Conservation (phyloP, 2,888 invertebrate species). For the Hypsopygia costalis region DNA sequence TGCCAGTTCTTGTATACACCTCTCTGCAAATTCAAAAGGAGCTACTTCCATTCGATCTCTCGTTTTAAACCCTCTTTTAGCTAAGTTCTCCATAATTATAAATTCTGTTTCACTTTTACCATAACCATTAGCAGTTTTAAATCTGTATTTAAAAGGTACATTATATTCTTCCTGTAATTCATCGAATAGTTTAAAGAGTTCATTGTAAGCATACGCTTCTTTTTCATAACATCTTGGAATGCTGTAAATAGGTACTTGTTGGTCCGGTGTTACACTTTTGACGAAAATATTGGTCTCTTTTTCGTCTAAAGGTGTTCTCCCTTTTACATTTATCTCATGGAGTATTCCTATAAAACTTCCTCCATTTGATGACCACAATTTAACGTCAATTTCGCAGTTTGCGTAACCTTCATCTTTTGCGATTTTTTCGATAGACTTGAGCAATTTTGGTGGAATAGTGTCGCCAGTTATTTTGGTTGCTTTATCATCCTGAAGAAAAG, state of each 20-base stretch:
- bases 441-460: not conserved
- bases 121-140: conserved; percentile 34
- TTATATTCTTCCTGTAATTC: conserved; percentile 36
- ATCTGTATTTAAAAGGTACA: conserved; percentile 36
- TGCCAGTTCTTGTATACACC: conserved; percentile 30
- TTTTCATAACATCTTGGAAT: conserved; percentile 29
- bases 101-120: conserved; percentile 31
- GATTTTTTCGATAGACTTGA: conserved; percentile 3
- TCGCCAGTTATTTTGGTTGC: not conserved
- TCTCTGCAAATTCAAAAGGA: conserved; percentile 27
- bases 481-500: not conserved
- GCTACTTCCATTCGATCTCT: conserved; percentile 29
- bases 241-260: conserved; percentile 34
- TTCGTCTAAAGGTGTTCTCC: not conserved
- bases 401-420: conserved; percentile 5
- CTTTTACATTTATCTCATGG: conserved; percentile 6
- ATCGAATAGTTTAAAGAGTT: conserved; percentile 33
- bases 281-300: conserved; percentile 41
- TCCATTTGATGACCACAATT: conserved; percentile 7
- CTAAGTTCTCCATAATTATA: conserved; percentile 46
- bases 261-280: conserved; percentile 36
- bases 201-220: conserved; percentile 43
- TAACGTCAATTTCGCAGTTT: not conserved
- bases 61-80: conserved; percentile 34
- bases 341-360: conserved; percentile 10